Conservation (phyloP, 2,113 vertebrate species). For the Sakesphorus luctuosus region DNA sequence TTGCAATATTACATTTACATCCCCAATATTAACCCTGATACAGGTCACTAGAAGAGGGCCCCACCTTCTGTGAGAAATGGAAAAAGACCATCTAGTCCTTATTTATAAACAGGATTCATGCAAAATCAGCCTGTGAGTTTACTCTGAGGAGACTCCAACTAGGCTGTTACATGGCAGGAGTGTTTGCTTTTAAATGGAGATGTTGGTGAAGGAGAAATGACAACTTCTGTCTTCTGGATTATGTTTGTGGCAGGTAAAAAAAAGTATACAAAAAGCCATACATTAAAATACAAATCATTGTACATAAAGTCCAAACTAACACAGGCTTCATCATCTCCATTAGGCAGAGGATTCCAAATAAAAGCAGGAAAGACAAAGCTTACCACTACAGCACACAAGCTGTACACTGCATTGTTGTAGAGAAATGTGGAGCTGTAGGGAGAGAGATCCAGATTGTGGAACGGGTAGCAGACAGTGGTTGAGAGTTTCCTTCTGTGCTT, state of each 20-base stretch:
- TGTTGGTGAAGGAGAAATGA: not conserved
- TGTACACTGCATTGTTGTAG: conserved; percentile 69
- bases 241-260: not conserved
- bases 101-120: not conserved
- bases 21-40: not conserved
- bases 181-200: not conserved
- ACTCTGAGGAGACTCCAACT: not conserved
- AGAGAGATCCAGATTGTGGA: conserved; percentile 77
- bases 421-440: conserved; percentile 72
- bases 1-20: not conserved
- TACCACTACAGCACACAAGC: conserved; percentile 86
- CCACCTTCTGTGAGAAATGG: not conserved
- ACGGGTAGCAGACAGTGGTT: conserved; percentile 78
- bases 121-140: not conserved
- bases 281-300: not conserved
- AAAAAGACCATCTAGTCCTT: not conserved
- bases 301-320: not conserved
- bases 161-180: not conserved
- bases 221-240: not conserved
- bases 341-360: not conserved
- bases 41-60: rapidly evolving
- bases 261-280: rapidly evolving
- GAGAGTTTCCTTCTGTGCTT: conserved; percentile 80
- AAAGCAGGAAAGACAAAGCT: conserved; percentile 43
- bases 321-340: not conserved